Evolutionary conservation across 2,888 invertebrate species (phyloP).

Genomic region (Drosophila greeni): DNA sequence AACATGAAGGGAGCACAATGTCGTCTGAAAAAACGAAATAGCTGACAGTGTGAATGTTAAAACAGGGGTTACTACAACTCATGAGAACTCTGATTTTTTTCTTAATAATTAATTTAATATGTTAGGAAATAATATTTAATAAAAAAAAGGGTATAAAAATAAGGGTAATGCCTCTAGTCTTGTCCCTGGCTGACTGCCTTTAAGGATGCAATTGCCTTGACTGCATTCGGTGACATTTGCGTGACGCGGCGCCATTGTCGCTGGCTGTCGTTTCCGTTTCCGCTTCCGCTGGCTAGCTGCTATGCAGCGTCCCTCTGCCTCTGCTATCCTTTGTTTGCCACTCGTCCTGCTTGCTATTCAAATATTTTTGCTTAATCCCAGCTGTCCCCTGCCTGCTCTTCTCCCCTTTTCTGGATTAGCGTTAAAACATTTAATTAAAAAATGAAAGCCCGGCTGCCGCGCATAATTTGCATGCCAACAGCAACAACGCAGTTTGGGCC

Average conservation of each 20-base stretch:
- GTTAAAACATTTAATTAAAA: conserved; percentile 52
- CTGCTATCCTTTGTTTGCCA: conserved; percentile 29
- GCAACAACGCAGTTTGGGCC: conserved; percentile 27
- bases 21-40: neutral
- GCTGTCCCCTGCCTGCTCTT: neutral
- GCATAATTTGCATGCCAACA: conserved; percentile 32
- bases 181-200: neutral
- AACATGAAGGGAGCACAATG: conserved; percentile 4
- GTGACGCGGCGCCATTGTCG: conserved; percentile 32
- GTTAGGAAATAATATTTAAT: no score
- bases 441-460: conserved; percentile 13
- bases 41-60: neutral
- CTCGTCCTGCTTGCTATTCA: conserved; percentile 20
- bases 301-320: neutral
- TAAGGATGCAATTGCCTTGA: neutral
- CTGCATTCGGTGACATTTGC: conserved; percentile 40
- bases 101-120: no score
- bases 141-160: neutral
- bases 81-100: neutral
- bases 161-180: neutral
- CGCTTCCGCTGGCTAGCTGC: conserved; percentile 22
- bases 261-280: conserved; percentile 47
- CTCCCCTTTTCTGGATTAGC: conserved; percentile 12
- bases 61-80: neutral
- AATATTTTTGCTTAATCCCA: conserved; percentile 31